Evolutionary conservation across 2,797 vertebrate species (phyloP).

Genomic region (Anableps anableps): DNA sequence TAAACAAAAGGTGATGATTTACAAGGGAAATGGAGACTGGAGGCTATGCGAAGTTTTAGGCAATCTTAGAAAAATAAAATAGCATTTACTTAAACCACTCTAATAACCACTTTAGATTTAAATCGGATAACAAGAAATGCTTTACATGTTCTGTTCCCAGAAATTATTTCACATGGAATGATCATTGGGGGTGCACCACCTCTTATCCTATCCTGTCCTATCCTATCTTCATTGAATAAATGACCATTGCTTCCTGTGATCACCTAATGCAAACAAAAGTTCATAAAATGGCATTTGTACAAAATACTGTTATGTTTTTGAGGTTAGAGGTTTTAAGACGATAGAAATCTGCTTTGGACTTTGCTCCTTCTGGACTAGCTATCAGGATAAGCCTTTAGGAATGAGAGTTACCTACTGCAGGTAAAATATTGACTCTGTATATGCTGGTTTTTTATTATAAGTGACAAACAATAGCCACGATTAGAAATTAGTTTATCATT

Average conservation of each 20-base stretch:
- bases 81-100: neutral
- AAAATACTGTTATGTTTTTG: neutral
- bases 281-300: neutral
- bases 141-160: neutral
- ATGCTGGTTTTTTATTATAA: neutral
- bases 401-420: neutral
- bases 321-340: neutral
- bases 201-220: no score
- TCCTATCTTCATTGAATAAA: neutral
- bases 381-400: neutral
- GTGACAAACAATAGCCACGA: neutral
- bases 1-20: neutral
- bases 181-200: neutral
- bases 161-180: neutral
- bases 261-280: neutral
- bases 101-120: neutral
- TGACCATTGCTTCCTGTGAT: neutral
- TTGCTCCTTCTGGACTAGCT: neutral
- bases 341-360: neutral
- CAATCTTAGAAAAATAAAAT: neutral
- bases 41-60: neutral
- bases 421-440: neutral
- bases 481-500: neutral
- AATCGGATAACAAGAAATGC: neutral
- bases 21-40: neutral